Evolutionary conservation across 1,140 invertebrate genomes (phyloP), one percentile per base, ranked within the genome.

Genomic region (Drosophila ercepeae): DNA sequence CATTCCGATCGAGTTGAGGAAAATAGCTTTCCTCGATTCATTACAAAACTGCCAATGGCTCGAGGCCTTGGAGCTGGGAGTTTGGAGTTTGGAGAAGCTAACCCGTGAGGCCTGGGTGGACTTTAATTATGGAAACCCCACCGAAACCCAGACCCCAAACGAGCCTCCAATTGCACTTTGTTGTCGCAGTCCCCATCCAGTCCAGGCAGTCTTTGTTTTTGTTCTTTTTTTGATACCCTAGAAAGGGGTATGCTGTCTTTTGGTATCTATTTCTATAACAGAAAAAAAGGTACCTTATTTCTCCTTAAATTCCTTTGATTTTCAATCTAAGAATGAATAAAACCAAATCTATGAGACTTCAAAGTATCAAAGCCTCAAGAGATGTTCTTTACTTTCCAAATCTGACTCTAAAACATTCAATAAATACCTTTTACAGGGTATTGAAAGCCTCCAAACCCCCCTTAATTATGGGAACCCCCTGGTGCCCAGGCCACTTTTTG

Each of bases 51-150:
- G 39, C 45, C 63, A 64, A 52, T 34, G 29, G 59, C 27, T 60
- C 16, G 16, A 32, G 29, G 25, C 5, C 27, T 13, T 2, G 13
- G n/a, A 27, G 41, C n/a, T n/a, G 1, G 29, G 14, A 21, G 21
- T 21, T 21, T 21, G 21, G 1, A 41, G 14, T 4, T 19, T n/a
- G 18, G 5, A 0, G 14, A 18, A 51, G 32, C 5, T n/a, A 36
- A 36, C 13, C 9, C 3, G 34, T n/a, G 13, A 36, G 11, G 14
- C n/a, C 7, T 42, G 14, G 23, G 49, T 6, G 14, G 34, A 25
- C 27, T 53, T 53, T 67, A 67, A 67, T 67, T 67, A 67, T 65
- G 63, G 63, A 64, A 65, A 64, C 59, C 63, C 36, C 63, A 44
- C 59, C 59, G 32, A 53, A 67, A 9, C 39, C 42, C 16, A 34